phyloP scores from a whole-genome alignment of 2,888 invertebrate genomes.

The Ormyrus thymus region DNA sequence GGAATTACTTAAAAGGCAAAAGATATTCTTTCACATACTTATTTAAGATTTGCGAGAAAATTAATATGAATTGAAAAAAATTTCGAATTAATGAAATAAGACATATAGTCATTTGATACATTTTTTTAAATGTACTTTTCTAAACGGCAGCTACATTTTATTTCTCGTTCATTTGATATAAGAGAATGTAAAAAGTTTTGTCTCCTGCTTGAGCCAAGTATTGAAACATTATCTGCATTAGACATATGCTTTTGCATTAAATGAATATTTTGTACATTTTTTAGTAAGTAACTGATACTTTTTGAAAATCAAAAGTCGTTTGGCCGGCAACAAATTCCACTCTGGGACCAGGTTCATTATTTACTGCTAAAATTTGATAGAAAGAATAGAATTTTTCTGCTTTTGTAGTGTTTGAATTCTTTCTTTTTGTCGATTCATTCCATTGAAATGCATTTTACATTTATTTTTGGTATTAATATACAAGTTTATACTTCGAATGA shows the following conservation, averaged over 20 bases:
- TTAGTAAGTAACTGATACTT: constrained; percentile 32
- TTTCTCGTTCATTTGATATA: no score
- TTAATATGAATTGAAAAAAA: no score
- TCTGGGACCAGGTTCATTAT: constrained; percentile 52
- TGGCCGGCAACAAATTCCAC: constrained; percentile 48
- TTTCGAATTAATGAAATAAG: no score
- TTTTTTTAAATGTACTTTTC: no score
- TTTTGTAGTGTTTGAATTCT: constrained; percentile 28
- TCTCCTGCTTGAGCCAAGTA: no score
- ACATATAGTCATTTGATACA: no score
- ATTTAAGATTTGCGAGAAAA: no score
- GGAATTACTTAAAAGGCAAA: no score
- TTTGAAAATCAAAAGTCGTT: constrained; percentile 38
- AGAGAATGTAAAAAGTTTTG: no score
- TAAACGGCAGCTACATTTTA: no score
- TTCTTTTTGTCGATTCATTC: constrained; percentile 34
- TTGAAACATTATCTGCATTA: no score
- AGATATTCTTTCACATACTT: no score
- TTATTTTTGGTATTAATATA: constrained; percentile 19
- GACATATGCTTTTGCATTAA: neutral
- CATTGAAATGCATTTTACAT: constrained; percentile 44
- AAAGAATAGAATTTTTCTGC: constrained; percentile 8
- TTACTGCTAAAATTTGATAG: constrained; percentile 18
- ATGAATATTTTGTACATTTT: constrained; percentile 25
- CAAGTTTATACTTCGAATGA: constrained; percentile 2